phyloP scores from a whole-genome alignment of 2,888 invertebrate genomes.

The Cordilura impudica region DNA sequence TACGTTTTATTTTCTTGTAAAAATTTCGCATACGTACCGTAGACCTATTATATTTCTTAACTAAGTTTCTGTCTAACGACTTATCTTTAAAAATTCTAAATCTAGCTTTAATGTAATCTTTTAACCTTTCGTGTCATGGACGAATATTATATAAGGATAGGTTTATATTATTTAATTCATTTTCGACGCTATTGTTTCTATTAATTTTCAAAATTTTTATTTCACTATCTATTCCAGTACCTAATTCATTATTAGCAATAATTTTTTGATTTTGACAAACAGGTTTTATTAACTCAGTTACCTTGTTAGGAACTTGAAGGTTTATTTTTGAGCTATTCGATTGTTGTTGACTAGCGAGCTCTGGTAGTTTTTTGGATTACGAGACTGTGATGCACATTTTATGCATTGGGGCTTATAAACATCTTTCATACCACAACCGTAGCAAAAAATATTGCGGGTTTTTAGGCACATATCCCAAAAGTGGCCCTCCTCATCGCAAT shows the following conservation, averaged over 20 bases:
- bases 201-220: too few relatives aligned
- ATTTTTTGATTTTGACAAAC: too few relatives aligned
- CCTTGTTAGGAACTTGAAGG: not conserved
- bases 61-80: too few relatives aligned
- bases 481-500: constrained; percentile 27
- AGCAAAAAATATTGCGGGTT: constrained; percentile 2
- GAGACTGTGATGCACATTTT: constrained; percentile 8
- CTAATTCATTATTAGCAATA: too few relatives aligned
- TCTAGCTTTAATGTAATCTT: not conserved
- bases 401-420: constrained; percentile 31
- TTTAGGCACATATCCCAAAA: constrained; percentile 26
- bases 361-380: constrained; percentile 4
- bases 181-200: too few relatives aligned
- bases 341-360: not conserved
- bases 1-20: not conserved
- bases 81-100: constrained; percentile 1
- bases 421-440: constrained; percentile 25
- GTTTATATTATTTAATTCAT: too few relatives aligned
- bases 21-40: constrained; percentile 10
- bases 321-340: not conserved
- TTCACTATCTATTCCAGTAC: too few relatives aligned
- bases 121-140: too few relatives aligned
- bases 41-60: too few relatives aligned
- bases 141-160: too few relatives aligned
- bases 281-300: not conserved